Percentiles rank a stretch among this genome's conserved stretches.
Evolutionary conservation across 2,797 vertebrate genomes (phyloP).

Genomic region (Silurus lanzhouensis): DNA sequence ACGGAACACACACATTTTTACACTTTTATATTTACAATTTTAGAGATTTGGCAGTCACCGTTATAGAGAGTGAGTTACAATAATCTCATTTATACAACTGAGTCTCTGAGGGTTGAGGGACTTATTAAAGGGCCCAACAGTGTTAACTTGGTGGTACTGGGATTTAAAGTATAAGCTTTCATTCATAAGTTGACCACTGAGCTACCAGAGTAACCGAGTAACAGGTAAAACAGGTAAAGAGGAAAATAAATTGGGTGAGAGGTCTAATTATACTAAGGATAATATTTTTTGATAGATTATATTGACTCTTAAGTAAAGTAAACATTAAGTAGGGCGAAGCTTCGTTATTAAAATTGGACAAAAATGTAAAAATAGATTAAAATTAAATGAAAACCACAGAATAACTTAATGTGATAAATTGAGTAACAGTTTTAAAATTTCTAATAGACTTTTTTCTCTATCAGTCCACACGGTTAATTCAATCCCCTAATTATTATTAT

Average conservation of each 20-base stretch:
- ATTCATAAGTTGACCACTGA: background rate
- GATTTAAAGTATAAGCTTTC: background rate
- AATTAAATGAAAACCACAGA: background rate
- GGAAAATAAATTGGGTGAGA: background rate
- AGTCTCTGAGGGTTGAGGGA: too few relatives aligned
- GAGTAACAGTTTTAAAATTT: background rate
- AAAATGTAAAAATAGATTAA: background rate
- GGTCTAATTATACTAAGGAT: background rate
- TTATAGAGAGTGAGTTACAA: too few relatives aligned
- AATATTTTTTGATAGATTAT: background rate
- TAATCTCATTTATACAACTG: too few relatives aligned
- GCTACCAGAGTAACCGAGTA: too few relatives aligned
- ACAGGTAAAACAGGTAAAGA: background rate
- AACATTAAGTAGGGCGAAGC: background rate
- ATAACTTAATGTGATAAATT: background rate
- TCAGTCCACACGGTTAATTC: background rate
- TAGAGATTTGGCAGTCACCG: too few relatives aligned
- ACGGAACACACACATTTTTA: slow-evolving; percentile 23
- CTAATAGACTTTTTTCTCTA: too few relatives aligned
- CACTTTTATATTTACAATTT: background rate
- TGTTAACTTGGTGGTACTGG: too few relatives aligned
- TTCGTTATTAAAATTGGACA: background rate
- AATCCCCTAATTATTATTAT: background rate
- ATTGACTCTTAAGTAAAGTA: background rate
- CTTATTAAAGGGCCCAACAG: too few relatives aligned